Conservation (phyloP, 2,888 invertebrate genomes). For the Drosophila affinis region DNA sequence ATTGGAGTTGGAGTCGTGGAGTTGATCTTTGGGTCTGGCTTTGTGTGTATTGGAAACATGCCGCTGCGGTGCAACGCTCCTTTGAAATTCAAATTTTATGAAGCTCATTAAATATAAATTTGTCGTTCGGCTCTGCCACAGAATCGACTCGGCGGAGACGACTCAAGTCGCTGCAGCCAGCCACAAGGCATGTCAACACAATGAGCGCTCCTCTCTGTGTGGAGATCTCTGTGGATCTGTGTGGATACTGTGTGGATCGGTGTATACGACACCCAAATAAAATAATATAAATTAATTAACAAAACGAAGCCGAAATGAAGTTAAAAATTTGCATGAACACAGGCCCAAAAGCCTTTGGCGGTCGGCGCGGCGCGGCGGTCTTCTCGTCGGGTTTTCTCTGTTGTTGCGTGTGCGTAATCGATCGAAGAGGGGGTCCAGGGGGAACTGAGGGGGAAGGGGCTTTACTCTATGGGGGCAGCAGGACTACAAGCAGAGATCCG, state of each 20-base stretch:
- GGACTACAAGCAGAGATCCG: slow-evolving; percentile 43
- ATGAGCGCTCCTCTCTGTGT: background rate
- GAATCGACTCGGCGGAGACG: background rate
- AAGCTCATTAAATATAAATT: slow-evolving; percentile 84
- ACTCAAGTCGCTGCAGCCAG: slow-evolving; percentile 29
- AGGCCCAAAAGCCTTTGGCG: slow-evolving; percentile 70
- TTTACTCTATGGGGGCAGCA: slow-evolving; percentile 40
- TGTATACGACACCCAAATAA: slow-evolving; percentile 81
- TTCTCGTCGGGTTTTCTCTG: slow-evolving; percentile 1
- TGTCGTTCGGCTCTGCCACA: slow-evolving; percentile 72
- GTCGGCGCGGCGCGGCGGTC: slow-evolving; percentile 39
- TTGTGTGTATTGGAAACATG: slow-evolving; percentile 57
- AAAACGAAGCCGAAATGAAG: slow-evolving; percentile 80
- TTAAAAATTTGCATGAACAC: slow-evolving; percentile 77
- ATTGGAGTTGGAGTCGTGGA: slow-evolving; percentile 16
- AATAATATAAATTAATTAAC: slow-evolving; percentile 83
- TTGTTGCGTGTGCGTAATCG: slow-evolving; percentile 78
- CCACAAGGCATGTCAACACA: slow-evolving; percentile 57
- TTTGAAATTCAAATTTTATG: slow-evolving; percentile 84
- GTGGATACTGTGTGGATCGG: background rate
- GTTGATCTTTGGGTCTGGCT: slow-evolving; percentile 12
- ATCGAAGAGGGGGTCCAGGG: background rate
- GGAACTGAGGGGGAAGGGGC: background rate
- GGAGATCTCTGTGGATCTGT: background rate
- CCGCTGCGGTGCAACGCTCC: slow-evolving; percentile 79